Base-by-base conservation (phyloP, 2,888 invertebrate species). In the Agonopterix heracliana region DNA sequence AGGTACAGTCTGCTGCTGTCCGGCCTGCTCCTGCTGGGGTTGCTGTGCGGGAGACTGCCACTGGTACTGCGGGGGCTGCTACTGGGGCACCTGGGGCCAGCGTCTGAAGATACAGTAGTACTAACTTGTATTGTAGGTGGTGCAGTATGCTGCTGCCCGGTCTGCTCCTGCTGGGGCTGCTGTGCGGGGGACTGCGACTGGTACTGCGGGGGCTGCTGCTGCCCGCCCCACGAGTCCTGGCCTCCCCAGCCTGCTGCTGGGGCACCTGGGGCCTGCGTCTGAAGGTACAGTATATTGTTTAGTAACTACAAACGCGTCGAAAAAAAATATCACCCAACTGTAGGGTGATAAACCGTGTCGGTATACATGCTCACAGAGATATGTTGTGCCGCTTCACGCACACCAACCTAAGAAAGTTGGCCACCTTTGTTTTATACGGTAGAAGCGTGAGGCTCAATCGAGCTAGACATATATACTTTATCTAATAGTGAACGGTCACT, bases 1-100 rank as follows among this genome's bases (percentile, higher is more conserved):
- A 5, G 46, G 9, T 9, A 4, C 26, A 8, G 38, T 11, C 40
- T 38, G 46, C 12, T 9, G 63, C 34, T 55, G 60, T 11, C 54
- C 61, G 11, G 52, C 56, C 11, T 55, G 63, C 35, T 56, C 62
- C 38, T 55, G 60, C 38, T 54, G 55, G 5, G 53, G 58, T 11
- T 50, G 50, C 41, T 53, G 55, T 1, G 36, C 38, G 10, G 44
- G 9, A 36, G 45, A 17, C 2, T 14, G 53, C 45, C 26, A 50
- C 41, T 45, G 45, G 38, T 40, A 34, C 40, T 17, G 49, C 38
- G 50, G 14, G 1, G 49, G 49, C 46, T 55, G 60, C 49, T 45
- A 57, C 36, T 48, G 61, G n/a, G n/a, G n/a, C n/a, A n/a, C n/a
- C n/a, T n/a, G 17, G 17, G 17, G 17, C 17, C 17, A 3, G 17